Percentiles rank a stretch among this genome's conserved stretches.
phyloP scores from a whole-genome alignment of 2,113 vertebrate species.

The Gymnorhina tibicen region DNA sequence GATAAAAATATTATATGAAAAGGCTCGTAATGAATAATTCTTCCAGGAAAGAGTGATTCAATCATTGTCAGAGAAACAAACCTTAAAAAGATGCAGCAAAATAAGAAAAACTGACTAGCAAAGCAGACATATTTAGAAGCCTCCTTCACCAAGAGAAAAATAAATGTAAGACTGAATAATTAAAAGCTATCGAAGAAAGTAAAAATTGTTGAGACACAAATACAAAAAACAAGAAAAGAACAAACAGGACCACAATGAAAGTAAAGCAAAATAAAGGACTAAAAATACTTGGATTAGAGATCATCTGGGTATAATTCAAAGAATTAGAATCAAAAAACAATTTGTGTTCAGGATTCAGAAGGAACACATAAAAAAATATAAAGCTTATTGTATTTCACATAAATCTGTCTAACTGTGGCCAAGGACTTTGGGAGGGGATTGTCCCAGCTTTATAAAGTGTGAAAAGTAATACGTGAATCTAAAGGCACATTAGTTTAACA shows the following conservation, averaged over 20 bases:
- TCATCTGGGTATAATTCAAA: neutral
- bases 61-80: neutral
- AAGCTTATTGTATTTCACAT: neutral
- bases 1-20: neutral
- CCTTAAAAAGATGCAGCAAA: neutral
- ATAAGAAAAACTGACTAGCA: neutral
- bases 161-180: neutral
- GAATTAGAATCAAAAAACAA: neutral
- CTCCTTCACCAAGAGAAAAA: neutral
- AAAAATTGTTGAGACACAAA: neutral
- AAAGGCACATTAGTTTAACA: neutral
- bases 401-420: neutral
- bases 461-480: neutral
- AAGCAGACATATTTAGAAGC: neutral
- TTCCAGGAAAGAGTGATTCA: neutral
- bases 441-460: neutral
- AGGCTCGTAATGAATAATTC: neutral
- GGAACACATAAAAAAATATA: neutral
- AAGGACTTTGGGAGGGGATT: fast-evolving
- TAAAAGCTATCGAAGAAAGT: neutral
- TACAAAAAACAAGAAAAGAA: neutral
- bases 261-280: neutral
- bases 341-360: neutral
- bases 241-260: neutral
- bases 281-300: neutral